Percentiles rank a stretch among this genome's conserved stretches.
Evolutionary conservation across 2,113 vertebrate genomes (phyloP).

Genomic region (Alethe castanea): DNA sequence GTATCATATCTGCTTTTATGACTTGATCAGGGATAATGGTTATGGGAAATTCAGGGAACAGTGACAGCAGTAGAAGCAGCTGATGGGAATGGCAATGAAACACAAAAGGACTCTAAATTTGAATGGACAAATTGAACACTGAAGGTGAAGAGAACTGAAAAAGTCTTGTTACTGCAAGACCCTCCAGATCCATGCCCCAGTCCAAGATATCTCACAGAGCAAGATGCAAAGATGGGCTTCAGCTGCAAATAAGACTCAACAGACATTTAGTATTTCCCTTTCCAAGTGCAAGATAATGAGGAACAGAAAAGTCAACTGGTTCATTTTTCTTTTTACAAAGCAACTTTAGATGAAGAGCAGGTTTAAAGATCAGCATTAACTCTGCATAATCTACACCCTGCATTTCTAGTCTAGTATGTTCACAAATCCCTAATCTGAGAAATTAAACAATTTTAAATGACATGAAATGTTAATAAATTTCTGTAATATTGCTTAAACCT

Average conservation of each 20-base stretch:
- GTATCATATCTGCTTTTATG: background rate
- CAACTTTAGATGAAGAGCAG: background rate
- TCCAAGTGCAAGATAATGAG: background rate
- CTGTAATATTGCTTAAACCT: background rate
- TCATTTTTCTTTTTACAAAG: background rate
- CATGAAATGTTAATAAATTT: background rate
- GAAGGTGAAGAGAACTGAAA: background rate
- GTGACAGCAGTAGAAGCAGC: background rate
- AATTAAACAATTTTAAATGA: background rate
- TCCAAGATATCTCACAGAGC: background rate
- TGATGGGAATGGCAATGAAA: background rate
- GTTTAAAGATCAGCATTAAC: background rate
- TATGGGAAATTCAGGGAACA: background rate
- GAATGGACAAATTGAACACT: background rate
- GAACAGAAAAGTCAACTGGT: background rate
- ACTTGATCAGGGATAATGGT: background rate
- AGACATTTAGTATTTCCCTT: background rate
- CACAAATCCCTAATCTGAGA: background rate
- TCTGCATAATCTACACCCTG: background rate
- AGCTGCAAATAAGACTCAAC: background rate
- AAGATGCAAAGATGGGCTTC: background rate
- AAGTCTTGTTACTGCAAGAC: background rate
- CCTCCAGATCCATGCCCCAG: background rate
- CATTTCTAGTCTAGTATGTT: background rate
- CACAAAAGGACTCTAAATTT: background rate